phyloP scores from a whole-genome alignment of 2,888 invertebrate species.

The Rotaria sp. region DNA sequence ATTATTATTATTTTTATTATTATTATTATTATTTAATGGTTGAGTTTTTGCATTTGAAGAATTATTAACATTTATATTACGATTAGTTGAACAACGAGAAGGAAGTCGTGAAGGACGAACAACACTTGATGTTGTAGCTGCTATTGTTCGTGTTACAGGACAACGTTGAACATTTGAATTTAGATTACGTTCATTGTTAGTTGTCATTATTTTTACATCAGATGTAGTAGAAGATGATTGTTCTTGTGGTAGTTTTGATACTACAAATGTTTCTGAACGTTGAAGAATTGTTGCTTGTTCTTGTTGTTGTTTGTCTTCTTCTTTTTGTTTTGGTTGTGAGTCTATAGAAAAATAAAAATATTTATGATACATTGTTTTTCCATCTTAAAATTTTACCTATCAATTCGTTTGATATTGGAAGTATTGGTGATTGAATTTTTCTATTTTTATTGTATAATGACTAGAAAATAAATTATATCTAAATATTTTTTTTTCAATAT shows the following conservation, averaged over 20 bases:
- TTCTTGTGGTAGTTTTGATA: not conserved
- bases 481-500: not conserved
- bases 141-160: not conserved
- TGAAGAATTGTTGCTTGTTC: not conserved
- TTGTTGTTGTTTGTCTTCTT: not conserved
- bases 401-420: not conserved
- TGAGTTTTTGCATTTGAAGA: not conserved
- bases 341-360: not conserved
- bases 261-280: constrained; percentile 10
- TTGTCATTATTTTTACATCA: not conserved
- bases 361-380: too few species aligned
- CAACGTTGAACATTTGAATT: constrained; percentile 25
- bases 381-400: not conserved
- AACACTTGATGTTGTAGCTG: not conserved
- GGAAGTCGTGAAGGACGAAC: not conserved
- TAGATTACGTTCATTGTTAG: not conserved
- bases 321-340: not conserved
- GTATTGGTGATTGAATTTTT: not conserved
- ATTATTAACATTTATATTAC: not conserved
- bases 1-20: not conserved
- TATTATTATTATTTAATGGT: not conserved
- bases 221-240: not conserved
- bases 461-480: not conserved
- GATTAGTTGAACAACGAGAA: not conserved
- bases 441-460: not conserved